Base-by-base conservation (phyloP, 1,140 invertebrate genomes). In the Achroia grisella region DNA sequence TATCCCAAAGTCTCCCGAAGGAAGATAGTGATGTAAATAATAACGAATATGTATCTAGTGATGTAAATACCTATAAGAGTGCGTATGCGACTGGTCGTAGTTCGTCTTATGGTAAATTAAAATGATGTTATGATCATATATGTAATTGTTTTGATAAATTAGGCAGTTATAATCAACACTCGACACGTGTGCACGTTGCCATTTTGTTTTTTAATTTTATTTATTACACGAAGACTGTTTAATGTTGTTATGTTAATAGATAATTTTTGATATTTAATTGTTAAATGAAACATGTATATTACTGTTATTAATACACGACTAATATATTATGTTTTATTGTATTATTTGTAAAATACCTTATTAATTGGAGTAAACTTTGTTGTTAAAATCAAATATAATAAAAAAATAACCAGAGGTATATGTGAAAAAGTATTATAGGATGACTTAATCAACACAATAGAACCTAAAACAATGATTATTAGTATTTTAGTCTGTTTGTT, bases 1-100 rank as follows among this genome's bases (percentile, higher is more conserved):
- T 56, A 3, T 49, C 64, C 2, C 71, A 77, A 36, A 65, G 45
- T 39, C 10, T 63, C 10, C 39, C 62, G 0, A 76, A 85, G 39
- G 73, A 72, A 11, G 71, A 73, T 9, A 78, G 68, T 47, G 73
- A 71, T 27, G 58, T 53, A 8, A 68, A 71, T 12, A 64, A 41
- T 6, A 55, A 42, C n/a, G 83, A 86, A 15, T 82, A 76, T 17
- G 49, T 71, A 14, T 45, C 63, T 10, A 59, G 65, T 10, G 67
- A 77, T 39, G 42, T 10, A 66, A 56, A 37, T 48, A 66, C 39
- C 10, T 82, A 76, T 36, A 82, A 82, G 39, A 78, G 51, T 35
- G 30, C 62, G 8, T 79, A 76, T 29, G 44, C 51, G 9, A 45
- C 51, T 11, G 55, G 47, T 14, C 59, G 60, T 39, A 53, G 58